These are phyloP conservation scores for Lepas anatifera DNA, from an alignment of 2,888 invertebrate species.

Conservation along the genomic window DNA sequence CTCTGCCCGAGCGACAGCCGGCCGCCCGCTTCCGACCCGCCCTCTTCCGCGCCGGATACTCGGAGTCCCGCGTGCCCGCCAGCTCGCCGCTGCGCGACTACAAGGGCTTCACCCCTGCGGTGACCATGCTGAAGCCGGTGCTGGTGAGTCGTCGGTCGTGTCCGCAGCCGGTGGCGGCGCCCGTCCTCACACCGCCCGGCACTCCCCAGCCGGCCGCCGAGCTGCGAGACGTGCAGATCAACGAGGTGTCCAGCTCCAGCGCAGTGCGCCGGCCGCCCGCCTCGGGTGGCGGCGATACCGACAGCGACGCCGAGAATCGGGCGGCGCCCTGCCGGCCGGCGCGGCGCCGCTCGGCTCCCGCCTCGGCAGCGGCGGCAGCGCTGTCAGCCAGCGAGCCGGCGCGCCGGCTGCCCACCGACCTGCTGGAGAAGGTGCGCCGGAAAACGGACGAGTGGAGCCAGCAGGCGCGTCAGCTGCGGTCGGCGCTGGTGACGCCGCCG, in stretches of 20 bases:
- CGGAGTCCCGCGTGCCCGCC: constrained; percentile 3
- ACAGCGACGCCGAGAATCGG: constrained; percentile 22
- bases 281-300: constrained; percentile 18
- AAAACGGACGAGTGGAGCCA: constrained; percentile 11
- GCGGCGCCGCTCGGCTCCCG: constrained; percentile 6
- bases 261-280: constrained; percentile 4
- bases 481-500: background rate
- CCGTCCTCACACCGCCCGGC: background rate
- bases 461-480: constrained; percentile 5
- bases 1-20: background rate
- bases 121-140: background rate
- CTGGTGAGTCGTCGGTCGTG: background rate
- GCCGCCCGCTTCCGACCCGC: constrained; percentile 8
- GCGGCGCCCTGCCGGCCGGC: constrained; percentile 5
- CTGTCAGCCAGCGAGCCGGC: background rate
- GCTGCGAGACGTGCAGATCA: constrained; percentile 11
- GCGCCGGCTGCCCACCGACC: background rate
- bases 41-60: background rate
- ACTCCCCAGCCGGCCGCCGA: background rate
- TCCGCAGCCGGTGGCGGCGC: background rate
- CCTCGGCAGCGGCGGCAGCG: background rate
- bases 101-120: constrained; percentile 1
- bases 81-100: background rate
- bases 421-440: constrained; percentile 5
- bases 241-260: constrained; percentile 17